Percentiles rank a stretch among this genome's conserved stretches.
Conservation (phyloP, 2,888 invertebrate genomes). For the Pseudanteris insignis region DNA sequence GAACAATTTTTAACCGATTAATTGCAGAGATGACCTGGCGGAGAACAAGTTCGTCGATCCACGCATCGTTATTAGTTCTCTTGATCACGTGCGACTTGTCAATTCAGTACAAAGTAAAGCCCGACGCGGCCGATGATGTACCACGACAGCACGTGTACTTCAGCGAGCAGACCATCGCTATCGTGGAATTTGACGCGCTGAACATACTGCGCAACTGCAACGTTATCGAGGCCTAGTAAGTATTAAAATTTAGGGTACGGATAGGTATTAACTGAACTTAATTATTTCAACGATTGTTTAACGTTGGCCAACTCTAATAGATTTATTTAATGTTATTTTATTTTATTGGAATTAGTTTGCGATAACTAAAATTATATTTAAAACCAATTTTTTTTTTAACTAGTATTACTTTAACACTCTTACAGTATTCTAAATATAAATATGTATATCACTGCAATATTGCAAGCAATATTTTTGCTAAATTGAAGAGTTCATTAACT, state of each 20-base stretch:
- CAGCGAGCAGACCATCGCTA: slow-evolving; percentile 84
- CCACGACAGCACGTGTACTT: slow-evolving; percentile 71
- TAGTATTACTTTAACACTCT: too few relatives aligned
- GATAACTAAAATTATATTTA: too few relatives aligned
- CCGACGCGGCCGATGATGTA: slow-evolving; percentile 13
- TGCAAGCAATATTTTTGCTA: too few relatives aligned
- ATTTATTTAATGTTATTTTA: too few relatives aligned
- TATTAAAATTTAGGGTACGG: too few relatives aligned
- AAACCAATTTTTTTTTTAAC: too few relatives aligned
- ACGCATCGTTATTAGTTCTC: slow-evolving; percentile 10
- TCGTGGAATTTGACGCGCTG: slow-evolving; percentile 79
- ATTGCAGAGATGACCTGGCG: slow-evolving; percentile 19
- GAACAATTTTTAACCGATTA: too few relatives aligned
- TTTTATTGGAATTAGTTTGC: too few relatives aligned
- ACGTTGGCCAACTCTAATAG: neutral
- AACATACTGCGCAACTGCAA: slow-evolving; percentile 80
- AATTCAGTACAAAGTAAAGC: slow-evolving; percentile 53
- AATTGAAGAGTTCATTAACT: too few relatives aligned
- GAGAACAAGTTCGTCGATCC: slow-evolving; percentile 8
- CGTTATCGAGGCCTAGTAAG: slow-evolving; percentile 88
- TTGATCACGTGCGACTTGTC: slow-evolving; percentile 36
- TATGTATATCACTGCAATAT: too few relatives aligned
- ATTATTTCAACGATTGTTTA: neutral
- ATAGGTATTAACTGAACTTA: too few relatives aligned
- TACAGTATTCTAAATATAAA: too few relatives aligned